These are phyloP conservation scores for Lottia gigantea DNA, from an alignment of 2,888 invertebrate species.

Conservation along the genomic window DNA sequence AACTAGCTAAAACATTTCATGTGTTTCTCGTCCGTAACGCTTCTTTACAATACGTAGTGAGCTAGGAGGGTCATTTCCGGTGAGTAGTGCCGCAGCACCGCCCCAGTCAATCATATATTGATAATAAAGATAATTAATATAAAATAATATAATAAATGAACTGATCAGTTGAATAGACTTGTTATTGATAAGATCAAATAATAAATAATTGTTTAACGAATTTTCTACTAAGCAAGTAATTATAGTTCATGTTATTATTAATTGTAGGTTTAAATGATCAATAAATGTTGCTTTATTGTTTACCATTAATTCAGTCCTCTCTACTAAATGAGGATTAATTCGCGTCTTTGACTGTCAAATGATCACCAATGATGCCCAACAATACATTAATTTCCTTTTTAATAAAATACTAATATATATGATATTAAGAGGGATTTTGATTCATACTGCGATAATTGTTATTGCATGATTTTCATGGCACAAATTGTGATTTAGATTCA, in stretches of 20 bases:
- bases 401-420: no score
- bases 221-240: not conserved
- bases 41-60: not conserved
- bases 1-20: constrained; percentile 2
- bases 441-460: no score
- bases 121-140: constrained; percentile 8
- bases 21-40: not conserved
- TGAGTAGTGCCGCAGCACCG: not conserved
- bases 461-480: no score
- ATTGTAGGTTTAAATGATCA: not conserved
- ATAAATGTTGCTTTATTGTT: not conserved
- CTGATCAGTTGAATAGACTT: not conserved
- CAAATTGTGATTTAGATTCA: no score
- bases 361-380: no score
- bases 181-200: constrained; percentile 4
- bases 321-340: no score
- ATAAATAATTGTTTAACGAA: constrained; percentile 9
- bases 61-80: constrained; percentile 11
- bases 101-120: not conserved
- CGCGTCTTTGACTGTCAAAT: no score
- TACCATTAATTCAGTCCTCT: no score
- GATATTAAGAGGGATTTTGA: no score
- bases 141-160: not conserved
- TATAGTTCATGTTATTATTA: not conserved
- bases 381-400: no score